Percentiles rank a stretch among this genome's conserved stretches.
These are phyloP conservation scores for Anguilla anguilla DNA, from an alignment of 2,797 vertebrate genomes.

Conservation along the genomic window DNA sequence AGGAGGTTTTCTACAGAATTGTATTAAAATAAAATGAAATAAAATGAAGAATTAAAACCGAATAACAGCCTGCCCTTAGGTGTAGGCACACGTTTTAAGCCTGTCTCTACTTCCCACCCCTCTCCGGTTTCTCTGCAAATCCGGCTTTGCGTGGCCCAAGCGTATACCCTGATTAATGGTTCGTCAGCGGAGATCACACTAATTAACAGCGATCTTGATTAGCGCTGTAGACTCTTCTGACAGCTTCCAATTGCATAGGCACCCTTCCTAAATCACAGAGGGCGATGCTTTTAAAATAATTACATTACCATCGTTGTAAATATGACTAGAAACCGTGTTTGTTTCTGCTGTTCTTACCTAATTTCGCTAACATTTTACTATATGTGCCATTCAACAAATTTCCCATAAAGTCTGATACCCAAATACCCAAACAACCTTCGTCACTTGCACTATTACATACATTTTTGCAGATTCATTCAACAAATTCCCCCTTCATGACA, in stretches of 20 bases:
- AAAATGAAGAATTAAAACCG: background rate
- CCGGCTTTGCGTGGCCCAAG: slow-evolving; percentile 66
- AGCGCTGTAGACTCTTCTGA: slow-evolving; percentile 37
- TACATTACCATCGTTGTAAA: background rate
- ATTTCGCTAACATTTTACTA: too few species aligned
- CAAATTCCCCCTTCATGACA: too few species aligned
- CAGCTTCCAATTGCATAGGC: slow-evolving; percentile 44
- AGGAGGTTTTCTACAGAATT: background rate
- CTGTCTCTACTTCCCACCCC: slow-evolving; percentile 28
- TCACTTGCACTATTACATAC: too few species aligned
- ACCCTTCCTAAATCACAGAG: slow-evolving; percentile 50
- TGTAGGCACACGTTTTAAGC: slow-evolving; percentile 29
- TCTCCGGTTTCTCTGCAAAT: slow-evolving; percentile 60
- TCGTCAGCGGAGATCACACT: slow-evolving; percentile 68
- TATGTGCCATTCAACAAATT: too few species aligned
- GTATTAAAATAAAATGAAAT: background rate
- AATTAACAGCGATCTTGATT: slow-evolving; percentile 63
- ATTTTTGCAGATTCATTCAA: too few species aligned
- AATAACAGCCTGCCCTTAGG: background rate
- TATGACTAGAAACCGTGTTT: background rate
- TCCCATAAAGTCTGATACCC: too few species aligned
- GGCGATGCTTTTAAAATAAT: slow-evolving; percentile 20
- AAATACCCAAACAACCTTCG: too few species aligned
- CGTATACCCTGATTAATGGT: slow-evolving; percentile 63
- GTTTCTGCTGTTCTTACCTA: too few species aligned